Evolutionary conservation across 2,797 vertebrate genomes (phyloP).

Genomic region (Poeciliopsis infans): DNA sequence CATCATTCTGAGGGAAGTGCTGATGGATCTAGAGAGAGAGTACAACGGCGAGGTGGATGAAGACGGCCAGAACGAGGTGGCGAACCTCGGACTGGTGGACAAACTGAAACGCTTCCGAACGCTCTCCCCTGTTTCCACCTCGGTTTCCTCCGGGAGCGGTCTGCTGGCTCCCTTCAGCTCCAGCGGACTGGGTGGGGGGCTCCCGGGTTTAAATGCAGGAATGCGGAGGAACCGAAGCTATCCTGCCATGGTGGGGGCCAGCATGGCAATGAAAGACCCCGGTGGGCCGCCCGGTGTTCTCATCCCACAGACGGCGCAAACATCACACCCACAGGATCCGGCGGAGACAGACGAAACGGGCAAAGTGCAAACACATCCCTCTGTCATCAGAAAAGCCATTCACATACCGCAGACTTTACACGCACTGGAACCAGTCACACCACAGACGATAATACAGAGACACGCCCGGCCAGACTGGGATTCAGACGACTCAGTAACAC

Average conservation of each 20-base stretch:
- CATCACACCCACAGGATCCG: slow-evolving; percentile 25
- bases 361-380: slow-evolving; percentile 39
- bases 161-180: slow-evolving; percentile 81
- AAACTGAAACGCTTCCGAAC: slow-evolving; percentile 93
- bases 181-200: slow-evolving; percentile 79
- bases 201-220: slow-evolving; percentile 86
- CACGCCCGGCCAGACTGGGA: slow-evolving; percentile 70
- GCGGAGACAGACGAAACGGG: slow-evolving; percentile 18
- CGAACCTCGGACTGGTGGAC: slow-evolving; percentile 93
- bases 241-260: slow-evolving; percentile 95
- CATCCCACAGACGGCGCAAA: slow-evolving; percentile 70
- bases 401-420: slow-evolving; percentile 49
- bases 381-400: slow-evolving; percentile 21
- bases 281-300: slow-evolving; percentile 82
- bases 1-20: slow-evolving; percentile 93
- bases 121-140: slow-evolving; percentile 77
- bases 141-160: slow-evolving; percentile 57
- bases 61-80: slow-evolving; percentile 88
- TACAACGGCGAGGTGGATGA: slow-evolving; percentile 71
- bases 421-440: slow-evolving; percentile 57
- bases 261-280: slow-evolving; percentile 96
- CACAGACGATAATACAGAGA: slow-evolving; percentile 45
- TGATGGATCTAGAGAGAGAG: slow-evolving; percentile 83
- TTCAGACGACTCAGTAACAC: slow-evolving; percentile 25
- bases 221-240: slow-evolving; percentile 95